These are phyloP conservation scores for Tetramorium parvispinum DNA, from an alignment of 1,140 invertebrate species.

Conservation along the genomic window DNA sequence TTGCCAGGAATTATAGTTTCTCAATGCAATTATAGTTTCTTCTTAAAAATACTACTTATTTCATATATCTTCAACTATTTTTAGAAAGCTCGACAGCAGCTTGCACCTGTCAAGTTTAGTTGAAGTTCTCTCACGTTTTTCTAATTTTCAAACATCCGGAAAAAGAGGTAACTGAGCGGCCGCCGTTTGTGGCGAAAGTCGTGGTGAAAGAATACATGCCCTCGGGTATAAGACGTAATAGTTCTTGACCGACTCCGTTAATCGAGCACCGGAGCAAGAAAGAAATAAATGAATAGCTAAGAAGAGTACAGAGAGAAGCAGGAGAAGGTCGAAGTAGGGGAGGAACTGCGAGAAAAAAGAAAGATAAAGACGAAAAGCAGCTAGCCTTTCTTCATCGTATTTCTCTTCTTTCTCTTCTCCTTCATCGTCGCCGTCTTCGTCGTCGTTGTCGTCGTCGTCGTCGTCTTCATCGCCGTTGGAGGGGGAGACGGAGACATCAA, in stretches of 20 bases:
- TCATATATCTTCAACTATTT: neutral
- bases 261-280: constrained; percentile 4
- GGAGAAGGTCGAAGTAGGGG: constrained; percentile 26
- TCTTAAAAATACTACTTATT: neutral
- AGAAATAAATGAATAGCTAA: constrained; percentile 32
- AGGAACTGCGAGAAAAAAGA: constrained; percentile 29
- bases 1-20: neutral
- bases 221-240: neutral
- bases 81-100: neutral
- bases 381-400: constrained; percentile 15
- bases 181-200: neutral
- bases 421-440: constrained; percentile 36
- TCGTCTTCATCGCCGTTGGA: constrained; percentile 35
- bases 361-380: constrained; percentile 15
- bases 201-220: constrained; percentile 3
- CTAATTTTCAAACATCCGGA: neutral
- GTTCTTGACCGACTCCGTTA: neutral
- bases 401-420: constrained; percentile 21
- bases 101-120: neutral
- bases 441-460: constrained; percentile 8
- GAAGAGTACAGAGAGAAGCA: constrained; percentile 52
- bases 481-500: constrained; percentile 81
- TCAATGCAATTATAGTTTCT: neutral
- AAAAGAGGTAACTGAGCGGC: neutral
- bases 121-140: constrained; percentile 1